Conservation (phyloP, 2,888 invertebrate genomes). For the Dione vanillae region DNA sequence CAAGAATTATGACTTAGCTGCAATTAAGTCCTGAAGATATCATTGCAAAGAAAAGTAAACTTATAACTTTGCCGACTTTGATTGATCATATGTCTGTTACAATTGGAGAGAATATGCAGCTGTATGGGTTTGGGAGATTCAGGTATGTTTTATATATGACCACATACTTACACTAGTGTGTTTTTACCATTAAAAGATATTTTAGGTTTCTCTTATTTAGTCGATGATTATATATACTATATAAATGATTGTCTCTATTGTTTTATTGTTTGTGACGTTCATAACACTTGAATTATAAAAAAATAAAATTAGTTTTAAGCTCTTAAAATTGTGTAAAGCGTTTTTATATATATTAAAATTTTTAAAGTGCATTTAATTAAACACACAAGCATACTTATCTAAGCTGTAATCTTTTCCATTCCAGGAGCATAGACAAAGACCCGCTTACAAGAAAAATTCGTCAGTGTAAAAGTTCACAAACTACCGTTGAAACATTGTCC, state of each 20-base stretch:
- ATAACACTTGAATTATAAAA: no score
- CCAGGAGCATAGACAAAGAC: slow-evolving; percentile 53
- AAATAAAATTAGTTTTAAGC: no score
- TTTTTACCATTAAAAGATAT: no score
- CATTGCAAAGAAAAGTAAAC: slow-evolving; percentile 18
- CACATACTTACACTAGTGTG: no score
- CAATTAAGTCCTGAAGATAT: slow-evolving; percentile 59
- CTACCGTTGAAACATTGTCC: slow-evolving; percentile 45
- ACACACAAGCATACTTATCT: background rate
- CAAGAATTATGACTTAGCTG: slow-evolving; percentile 61
- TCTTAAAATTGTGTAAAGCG: no score
- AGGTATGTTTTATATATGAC: slow-evolving; percentile 52
- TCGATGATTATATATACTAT: no score
- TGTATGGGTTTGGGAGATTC: slow-evolving; percentile 66
- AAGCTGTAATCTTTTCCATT: background rate
- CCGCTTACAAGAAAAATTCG: slow-evolving; percentile 37
- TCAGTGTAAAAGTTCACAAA: slow-evolving; percentile 40
- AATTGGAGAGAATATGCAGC: slow-evolving; percentile 61
- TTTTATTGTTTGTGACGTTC: no score
- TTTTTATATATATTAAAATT: no score
- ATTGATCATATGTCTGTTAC: slow-evolving; percentile 63
- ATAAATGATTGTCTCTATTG: no score
- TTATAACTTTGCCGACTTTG: slow-evolving; percentile 53
- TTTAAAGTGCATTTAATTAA: no score
- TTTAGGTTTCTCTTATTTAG: no score